Base-by-base conservation (phyloP, 2,113 vertebrate species). In the Formicarius rufipectus region DNA sequence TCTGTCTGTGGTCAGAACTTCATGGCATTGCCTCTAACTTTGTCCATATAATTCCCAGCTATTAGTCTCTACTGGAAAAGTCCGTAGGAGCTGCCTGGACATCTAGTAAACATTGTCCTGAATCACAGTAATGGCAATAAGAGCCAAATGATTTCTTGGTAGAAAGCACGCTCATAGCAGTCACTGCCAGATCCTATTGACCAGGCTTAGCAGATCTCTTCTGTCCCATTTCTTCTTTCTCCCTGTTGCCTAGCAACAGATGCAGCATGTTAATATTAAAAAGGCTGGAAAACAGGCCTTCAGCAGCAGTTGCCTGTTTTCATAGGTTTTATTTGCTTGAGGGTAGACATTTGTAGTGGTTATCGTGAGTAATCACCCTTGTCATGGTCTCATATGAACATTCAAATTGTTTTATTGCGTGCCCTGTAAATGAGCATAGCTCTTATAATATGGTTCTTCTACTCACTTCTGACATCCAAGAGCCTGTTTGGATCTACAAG, bases 161-260 rank as follows among this genome's bases (percentile, higher is more conserved):
- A 75, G 63, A 60, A 52, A 75, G 45, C n/a, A 35, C 27, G 62
- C 71, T 91, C 73, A 83, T 81, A 69, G 69, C 83, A 91, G 84
- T 72, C 50, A 37, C 72, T 92, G 94, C 50, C 75, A 75, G 63
- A 59, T 93, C 62, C 63, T 94, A 83, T 62, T 95, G 94, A 95
- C 93, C n/a, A 8, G 84, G 63, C 74, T 95, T 89, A 84, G 89
- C 85, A 77, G 63, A 84, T 81, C 63, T 88, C 72, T 85, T 74
- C 49, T 97, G 96, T 92, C 96, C 97, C 96, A 96, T 85, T 97
- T 97, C 86, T 93, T 93, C 77, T 37, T 42, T 79, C 50, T 92
- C 31, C 45, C 7, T 39, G 97, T 97, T 95, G 95, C 97, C 89
- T 96, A 95, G 97, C 96, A 97, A 97, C 96, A 87, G 82, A 90